Base-by-base conservation (phyloP, 30 jellyfish, hydroid and myxozoan genomes). In the Hydractinia echinata region DNA sequence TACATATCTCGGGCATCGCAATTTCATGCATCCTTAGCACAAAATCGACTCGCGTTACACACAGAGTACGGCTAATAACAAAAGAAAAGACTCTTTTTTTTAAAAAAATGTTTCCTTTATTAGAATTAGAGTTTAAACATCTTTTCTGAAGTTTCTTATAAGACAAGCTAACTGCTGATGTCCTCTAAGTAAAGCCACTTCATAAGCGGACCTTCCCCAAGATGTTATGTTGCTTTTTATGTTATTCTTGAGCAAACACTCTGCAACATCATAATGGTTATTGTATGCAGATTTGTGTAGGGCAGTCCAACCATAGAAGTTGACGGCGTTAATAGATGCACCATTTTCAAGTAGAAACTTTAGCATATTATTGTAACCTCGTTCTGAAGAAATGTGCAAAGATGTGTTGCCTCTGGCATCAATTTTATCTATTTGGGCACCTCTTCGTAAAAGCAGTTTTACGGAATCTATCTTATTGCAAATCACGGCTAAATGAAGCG, bases 401-500 rank as follows among this genome's bases (percentile, higher is more conserved):
- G 84, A 76, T 48, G 84, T 76, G 11, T 20, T 53, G 4, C 76
- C 84, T 5, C 61, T 51, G 19, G 14, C 73, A 50, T 76, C 84
- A 49, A 49, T 54, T 11, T 13, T 8, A 8, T 76, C 76, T 6
- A 55, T 53, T 30, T 51, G 73, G 11, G 48, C 16, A 11, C 48
- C 73, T 30, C n/a, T 53, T 8, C 4, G 10, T 44, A 76, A 7
- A 16, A 76, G 76, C 80, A 76, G 3, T 7, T 20, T 4, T 11
- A 55, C 84, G 20, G 48, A 20, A 16, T 76, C 7, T 0, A 76
- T 20, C 4, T 76, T 76, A 51, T 54, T 54, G 54, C 76, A 16
- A 39, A 51, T 18, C 14, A 76, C 81, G 9, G 84, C 84, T 18
- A 76, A 30, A 5, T 76, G 84, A 51, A 76, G 73, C 30, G 84